Conservation (phyloP, 2,888 invertebrate genomes). For the Melolontha melolontha region DNA sequence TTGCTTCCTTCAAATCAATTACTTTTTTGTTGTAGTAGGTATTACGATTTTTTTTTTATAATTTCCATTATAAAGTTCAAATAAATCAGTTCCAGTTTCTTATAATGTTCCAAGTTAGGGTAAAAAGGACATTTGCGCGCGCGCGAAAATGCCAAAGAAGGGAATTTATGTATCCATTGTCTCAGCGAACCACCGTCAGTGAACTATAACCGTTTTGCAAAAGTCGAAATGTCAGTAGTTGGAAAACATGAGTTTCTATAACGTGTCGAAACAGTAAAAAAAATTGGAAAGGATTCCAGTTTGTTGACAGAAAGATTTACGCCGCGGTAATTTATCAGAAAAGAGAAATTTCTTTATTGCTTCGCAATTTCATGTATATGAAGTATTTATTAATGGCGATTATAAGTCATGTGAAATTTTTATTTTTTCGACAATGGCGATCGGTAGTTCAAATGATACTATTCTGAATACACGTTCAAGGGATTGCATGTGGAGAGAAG, state of each 20-base stretch:
- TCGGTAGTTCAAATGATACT: not conserved
- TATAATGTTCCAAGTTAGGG: slow-evolving; percentile 1
- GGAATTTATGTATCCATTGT: slow-evolving; percentile 53
- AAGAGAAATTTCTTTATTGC: slow-evolving; percentile 45
- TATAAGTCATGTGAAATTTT: slow-evolving; percentile 17
- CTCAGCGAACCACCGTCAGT: slow-evolving; percentile 50
- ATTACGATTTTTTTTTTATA: slow-evolving; percentile 39
- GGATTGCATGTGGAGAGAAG: too few relatives aligned
- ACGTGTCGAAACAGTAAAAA: slow-evolving; percentile 36
- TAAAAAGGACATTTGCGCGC: slow-evolving; percentile 1
- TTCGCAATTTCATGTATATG: slow-evolving; percentile 31
- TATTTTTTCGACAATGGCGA: not conserved
- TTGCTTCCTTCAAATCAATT: slow-evolving; percentile 6
- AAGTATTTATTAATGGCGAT: slow-evolving; percentile 10
- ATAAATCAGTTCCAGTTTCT: slow-evolving; percentile 32
- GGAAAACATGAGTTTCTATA: slow-evolving; percentile 31
- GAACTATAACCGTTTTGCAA: slow-evolving; percentile 53
- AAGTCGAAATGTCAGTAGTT: slow-evolving; percentile 51
- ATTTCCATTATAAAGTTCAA: slow-evolving; percentile 42
- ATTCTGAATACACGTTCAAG: not conserved
- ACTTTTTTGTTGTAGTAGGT: slow-evolving; percentile 28
- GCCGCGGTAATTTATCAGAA: slow-evolving; percentile 40
- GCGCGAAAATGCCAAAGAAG: slow-evolving; percentile 37
- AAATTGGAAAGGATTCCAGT: slow-evolving; percentile 16
- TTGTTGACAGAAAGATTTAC: slow-evolving; percentile 23